Conservation (phyloP, 2,113 vertebrate genomes). For the Pionites leucogaster region DNA sequence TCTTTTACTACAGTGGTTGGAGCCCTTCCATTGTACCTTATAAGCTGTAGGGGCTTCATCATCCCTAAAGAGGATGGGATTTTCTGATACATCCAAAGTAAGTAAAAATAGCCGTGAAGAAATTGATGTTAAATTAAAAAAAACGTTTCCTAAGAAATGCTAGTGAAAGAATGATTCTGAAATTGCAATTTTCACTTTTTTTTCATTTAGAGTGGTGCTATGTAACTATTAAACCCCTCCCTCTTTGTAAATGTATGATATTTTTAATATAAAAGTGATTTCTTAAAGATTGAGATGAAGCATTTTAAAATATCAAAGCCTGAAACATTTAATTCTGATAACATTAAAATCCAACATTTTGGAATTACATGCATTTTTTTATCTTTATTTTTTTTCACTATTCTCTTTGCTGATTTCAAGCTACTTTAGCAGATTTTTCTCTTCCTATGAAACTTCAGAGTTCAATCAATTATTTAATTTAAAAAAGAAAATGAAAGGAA, state of each 20-base stretch:
- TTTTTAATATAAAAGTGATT: background rate
- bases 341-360: background rate
- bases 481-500: background rate
- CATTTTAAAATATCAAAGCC: background rate
- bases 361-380: background rate
- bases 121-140: background rate
- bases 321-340: background rate
- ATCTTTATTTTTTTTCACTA: background rate
- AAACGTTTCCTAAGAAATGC: background rate
- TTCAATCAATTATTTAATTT: background rate
- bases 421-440: background rate
- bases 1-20: accelerated
- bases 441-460: background rate
- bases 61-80: background rate
- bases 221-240: background rate
- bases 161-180: background rate
- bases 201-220: background rate
- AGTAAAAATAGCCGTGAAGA: background rate
- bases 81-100: background rate
- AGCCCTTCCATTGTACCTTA: background rate
- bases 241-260: background rate
- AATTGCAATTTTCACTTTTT: background rate
- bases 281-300: background rate
- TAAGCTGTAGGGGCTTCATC: accelerated
- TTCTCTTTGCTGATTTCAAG: background rate